Evolutionary conservation across 2,113 vertebrate species (phyloP).

Genomic region (Phaethon lepturus): DNA sequence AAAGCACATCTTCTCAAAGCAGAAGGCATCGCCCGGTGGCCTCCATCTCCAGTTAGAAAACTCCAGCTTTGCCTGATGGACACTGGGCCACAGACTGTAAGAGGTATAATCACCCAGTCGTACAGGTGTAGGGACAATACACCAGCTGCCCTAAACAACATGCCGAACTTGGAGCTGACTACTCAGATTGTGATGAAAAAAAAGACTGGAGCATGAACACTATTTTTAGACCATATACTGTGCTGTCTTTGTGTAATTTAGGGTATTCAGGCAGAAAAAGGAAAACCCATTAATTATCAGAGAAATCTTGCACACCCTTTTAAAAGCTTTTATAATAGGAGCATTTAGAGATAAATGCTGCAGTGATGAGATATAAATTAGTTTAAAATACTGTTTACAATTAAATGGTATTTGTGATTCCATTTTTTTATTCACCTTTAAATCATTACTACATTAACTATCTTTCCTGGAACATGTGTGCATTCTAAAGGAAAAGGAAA

Average conservation of each 20-base stretch:
- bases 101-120: too few species aligned
- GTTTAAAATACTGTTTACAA: neutral
- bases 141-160: fast-evolving
- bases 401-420: neutral
- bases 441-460: neutral
- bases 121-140: neutral
- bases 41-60: neutral
- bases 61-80: neutral
- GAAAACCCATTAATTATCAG: neutral
- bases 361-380: neutral
- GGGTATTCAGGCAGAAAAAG: neutral
- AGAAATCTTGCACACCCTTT: neutral
- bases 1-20: neutral
- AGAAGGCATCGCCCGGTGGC: neutral
- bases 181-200: neutral
- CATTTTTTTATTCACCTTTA: neutral
- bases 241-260: neutral
- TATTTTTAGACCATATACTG: neutral
- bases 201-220: neutral
- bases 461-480: neutral
- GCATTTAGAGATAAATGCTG: neutral
- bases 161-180: neutral
- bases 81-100: neutral
- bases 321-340: neutral
- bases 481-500: neutral